phyloP scores from a whole-genome alignment of 2,113 vertebrate species.

The Hemiscyllium ocellatum region DNA sequence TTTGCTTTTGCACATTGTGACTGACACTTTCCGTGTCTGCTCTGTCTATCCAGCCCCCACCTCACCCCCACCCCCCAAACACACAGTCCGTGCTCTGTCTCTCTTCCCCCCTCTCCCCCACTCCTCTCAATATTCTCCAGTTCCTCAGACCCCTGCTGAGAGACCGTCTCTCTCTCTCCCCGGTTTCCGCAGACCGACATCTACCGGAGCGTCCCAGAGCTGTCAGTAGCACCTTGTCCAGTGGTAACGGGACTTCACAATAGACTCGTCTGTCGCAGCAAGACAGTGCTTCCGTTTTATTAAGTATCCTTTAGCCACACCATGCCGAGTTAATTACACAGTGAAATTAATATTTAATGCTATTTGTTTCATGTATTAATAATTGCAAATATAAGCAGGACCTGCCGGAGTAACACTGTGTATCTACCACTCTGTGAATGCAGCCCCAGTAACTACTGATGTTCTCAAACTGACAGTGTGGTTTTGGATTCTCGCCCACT shows the following conservation, averaged over 20 bases:
- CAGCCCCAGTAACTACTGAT: neutral
- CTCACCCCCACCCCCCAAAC: neutral
- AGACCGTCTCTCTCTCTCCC: neutral
- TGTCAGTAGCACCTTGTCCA: too few species aligned
- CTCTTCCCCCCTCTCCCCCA: too few species aligned
- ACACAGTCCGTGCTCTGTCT: too few species aligned
- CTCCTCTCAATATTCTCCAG: neutral
- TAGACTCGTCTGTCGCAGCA: neutral
- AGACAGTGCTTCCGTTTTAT: neutral
- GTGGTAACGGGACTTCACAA: neutral
- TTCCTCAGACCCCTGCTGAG: neutral
- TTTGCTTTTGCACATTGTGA: neutral
- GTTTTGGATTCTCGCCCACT: too few species aligned
- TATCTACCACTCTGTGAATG: neutral
- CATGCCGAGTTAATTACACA: constrained; percentile 7
- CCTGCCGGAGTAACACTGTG: neutral
- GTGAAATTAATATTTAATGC: constrained; percentile 34
- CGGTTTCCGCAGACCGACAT: neutral
- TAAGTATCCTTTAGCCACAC: constrained; percentile 1
- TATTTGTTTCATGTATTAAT: constrained; percentile 31
- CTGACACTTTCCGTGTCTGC: neutral
- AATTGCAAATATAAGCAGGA: neutral
- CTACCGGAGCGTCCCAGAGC: neutral
- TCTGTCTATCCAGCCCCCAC: neutral
- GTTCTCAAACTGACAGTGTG: neutral